phyloP scores from a whole-genome alignment of 2,113 vertebrate species.

The Dissostichus mawsoni region DNA sequence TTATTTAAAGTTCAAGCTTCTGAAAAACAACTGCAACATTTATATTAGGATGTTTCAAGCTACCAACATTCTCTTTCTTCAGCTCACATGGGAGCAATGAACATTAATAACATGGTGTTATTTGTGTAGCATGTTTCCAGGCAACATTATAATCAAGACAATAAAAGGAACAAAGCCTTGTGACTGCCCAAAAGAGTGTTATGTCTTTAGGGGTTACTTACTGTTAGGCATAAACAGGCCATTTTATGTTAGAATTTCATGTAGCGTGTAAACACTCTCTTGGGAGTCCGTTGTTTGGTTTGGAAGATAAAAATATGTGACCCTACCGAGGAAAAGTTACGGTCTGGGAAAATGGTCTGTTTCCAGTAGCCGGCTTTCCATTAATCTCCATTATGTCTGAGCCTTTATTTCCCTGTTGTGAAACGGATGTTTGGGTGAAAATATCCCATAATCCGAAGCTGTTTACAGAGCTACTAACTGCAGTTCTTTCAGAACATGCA shows the following conservation, averaged over 20 bases:
- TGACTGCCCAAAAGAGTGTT: background rate
- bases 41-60: background rate
- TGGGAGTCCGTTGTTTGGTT: slow-evolving; percentile 27
- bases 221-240: slow-evolving; percentile 4
- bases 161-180: background rate
- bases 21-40: background rate
- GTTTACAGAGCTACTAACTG: slow-evolving; percentile 25
- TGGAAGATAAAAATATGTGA: background rate
- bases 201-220: background rate
- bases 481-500: slow-evolving; percentile 14
- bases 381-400: slow-evolving; percentile 46
- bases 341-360: slow-evolving; percentile 54
- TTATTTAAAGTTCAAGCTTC: slow-evolving; percentile 51
- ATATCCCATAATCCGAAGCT: slow-evolving; percentile 49
- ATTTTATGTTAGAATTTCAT: slow-evolving; percentile 3
- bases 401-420: slow-evolving; percentile 31
- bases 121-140: background rate
- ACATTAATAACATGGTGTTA: background rate
- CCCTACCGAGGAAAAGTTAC: slow-evolving; percentile 24
- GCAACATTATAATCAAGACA: background rate
- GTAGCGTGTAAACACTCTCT: slow-evolving; percentile 8
- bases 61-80: background rate
- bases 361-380: slow-evolving; percentile 24
- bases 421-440: slow-evolving; percentile 66
- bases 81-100: slow-evolving; percentile 19